Evolutionary conservation across 2,113 vertebrate species (phyloP).

Genomic region (Passer montanus): DNA sequence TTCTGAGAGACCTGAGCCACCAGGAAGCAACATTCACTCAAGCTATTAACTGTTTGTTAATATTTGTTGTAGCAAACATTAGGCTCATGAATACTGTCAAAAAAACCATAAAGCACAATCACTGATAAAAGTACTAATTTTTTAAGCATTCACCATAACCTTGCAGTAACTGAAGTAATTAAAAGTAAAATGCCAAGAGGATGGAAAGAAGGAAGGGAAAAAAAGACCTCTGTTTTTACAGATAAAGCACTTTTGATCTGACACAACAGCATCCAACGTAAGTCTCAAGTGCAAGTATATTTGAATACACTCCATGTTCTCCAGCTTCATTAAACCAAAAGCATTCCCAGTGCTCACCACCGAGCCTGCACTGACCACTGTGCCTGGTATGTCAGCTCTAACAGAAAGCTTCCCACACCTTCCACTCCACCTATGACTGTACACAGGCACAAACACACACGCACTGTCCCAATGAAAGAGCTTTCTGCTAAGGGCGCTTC

Average conservation of each 20-base stretch:
- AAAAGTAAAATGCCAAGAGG: neutral
- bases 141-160: neutral
- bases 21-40: neutral
- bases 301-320: neutral
- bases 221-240: neutral
- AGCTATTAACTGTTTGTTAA: neutral
- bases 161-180: neutral
- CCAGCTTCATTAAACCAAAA: neutral
- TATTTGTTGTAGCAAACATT: neutral
- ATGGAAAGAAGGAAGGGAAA: neutral
- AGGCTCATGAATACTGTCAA: neutral
- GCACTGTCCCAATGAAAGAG: neutral
- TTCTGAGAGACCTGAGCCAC: neutral
- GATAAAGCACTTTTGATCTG: neutral
- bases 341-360: accelerated
- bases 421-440: neutral
- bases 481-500: neutral
- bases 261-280: neutral
- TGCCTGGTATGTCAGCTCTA: neutral
- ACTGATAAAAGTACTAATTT: neutral
- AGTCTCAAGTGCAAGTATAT: neutral
- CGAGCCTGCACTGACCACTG: accelerated
- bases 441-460: accelerated
- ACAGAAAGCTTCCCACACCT: neutral
- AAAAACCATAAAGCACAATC: neutral